Conservation (phyloP, 2,888 invertebrate species). For the Drosophila pseudotalamancana region DNA sequence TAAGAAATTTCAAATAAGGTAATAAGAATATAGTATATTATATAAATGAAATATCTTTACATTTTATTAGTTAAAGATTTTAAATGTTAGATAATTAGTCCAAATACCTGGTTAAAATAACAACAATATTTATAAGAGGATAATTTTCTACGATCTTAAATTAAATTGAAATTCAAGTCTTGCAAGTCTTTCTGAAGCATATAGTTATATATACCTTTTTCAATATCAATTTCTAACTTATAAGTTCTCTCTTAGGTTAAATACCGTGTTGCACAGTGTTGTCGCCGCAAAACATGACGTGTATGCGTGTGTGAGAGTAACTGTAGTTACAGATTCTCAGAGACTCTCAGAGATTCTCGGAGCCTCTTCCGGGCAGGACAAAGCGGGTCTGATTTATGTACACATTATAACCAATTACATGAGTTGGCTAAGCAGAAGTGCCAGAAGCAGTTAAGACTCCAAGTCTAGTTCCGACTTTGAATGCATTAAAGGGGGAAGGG, state of each 20-base stretch:
- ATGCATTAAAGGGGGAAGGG: neutral
- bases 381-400: slow-evolving; percentile 55
- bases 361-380: slow-evolving; percentile 6
- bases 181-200: too few species aligned
- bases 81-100: too few species aligned
- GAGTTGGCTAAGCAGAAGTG: slow-evolving; percentile 22
- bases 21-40: too few species aligned
- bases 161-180: too few species aligned
- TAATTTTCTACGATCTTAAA: too few species aligned
- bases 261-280: slow-evolving; percentile 40
- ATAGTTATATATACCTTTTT: neutral
- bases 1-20: too few species aligned
- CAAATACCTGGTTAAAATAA: too few species aligned
- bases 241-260: too few species aligned
- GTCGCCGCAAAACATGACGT: slow-evolving; percentile 14
- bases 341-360: too few species aligned
- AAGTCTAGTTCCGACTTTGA: slow-evolving; percentile 42
- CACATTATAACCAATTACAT: slow-evolving; percentile 73
- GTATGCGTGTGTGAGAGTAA: slow-evolving; percentile 24
- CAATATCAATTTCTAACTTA: neutral
- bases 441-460: slow-evolving; percentile 22
- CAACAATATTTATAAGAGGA: too few species aligned
- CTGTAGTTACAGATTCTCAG: slow-evolving; percentile 22
- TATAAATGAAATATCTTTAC: too few species aligned
- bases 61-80: too few species aligned